These are phyloP conservation scores for Zaprionus africanus DNA, from an alignment of 1,140 invertebrate genomes.

Conservation along the genomic window DNA sequence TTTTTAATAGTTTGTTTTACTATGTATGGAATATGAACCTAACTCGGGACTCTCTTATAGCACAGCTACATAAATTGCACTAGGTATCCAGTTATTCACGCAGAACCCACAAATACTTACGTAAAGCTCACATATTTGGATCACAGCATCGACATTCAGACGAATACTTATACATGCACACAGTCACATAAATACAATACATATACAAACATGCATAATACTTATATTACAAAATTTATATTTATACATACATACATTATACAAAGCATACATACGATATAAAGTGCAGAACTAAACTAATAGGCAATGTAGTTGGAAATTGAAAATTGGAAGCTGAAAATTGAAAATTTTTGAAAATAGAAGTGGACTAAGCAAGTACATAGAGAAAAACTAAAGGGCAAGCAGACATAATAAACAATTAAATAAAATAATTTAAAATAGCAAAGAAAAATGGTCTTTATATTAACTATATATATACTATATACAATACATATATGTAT, in stretches of 20 bases:
- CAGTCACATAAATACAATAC: constrained; percentile 33
- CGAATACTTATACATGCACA: constrained; percentile 42
- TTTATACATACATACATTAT: constrained; percentile 60
- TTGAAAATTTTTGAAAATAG: constrained; percentile 22
- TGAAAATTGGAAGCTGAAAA: constrained; percentile 40
- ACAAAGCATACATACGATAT: constrained; percentile 39
- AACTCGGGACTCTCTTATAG: constrained; percentile 11
- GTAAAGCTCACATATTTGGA: constrained; percentile 16
- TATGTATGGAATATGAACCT: neutral
- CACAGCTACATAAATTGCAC: constrained; percentile 12
- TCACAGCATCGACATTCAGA: constrained; percentile 23
- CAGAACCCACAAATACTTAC: constrained; percentile 14
- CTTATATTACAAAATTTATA: constrained; percentile 67
- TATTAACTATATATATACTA: constrained; percentile 74
- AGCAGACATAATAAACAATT: constrained; percentile 40
- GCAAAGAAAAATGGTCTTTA: constrained; percentile 68
- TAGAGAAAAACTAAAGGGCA: constrained; percentile 24
- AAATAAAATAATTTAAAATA: constrained; percentile 66
- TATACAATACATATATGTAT: constrained; percentile 75
- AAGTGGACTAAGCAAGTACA: constrained; percentile 10
- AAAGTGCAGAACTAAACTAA: constrained; percentile 62
- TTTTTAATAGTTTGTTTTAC: constrained; percentile 9
- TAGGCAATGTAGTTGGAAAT: constrained; percentile 69
- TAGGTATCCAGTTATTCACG: constrained; percentile 10
- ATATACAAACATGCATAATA: constrained; percentile 42